Conservation (phyloP, 2,797 vertebrate species). For the Phrynocephalus vlangalii region DNA sequence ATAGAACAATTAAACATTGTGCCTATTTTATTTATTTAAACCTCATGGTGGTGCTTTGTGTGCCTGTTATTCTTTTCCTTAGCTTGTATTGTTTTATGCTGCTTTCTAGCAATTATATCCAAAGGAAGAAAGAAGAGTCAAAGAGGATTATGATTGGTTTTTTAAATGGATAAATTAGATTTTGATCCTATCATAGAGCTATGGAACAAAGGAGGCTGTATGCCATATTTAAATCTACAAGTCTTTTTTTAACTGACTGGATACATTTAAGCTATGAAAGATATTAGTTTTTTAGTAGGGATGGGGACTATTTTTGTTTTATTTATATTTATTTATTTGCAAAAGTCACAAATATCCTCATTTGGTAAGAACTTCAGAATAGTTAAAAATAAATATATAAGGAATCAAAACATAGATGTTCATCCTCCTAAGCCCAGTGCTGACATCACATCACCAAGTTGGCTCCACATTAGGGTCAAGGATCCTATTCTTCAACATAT, state of each 20-base stretch:
- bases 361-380: no score
- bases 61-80: neutral
- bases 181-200: neutral
- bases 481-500: no score
- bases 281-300: neutral
- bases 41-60: neutral
- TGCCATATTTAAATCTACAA: slow-evolving; percentile 31
- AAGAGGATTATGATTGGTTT: neutral
- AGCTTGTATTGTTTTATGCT: slow-evolving; percentile 7
- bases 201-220: neutral
- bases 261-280: slow-evolving; percentile 12
- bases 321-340: no score
- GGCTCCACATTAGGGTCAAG: no score
- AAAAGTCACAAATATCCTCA: no score
- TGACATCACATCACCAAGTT: no score
- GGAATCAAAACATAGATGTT: no score
- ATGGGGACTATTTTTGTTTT: neutral
- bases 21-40: slow-evolving; percentile 1
- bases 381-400: no score
- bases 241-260: neutral
- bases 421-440: no score
- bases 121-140: slow-evolving; percentile 1
- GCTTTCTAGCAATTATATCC: neutral
- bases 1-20: neutral
- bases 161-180: neutral